These are phyloP conservation scores for Cranoglanis bouderius DNA, from an alignment of 2,113 vertebrate genomes.

Conservation along the genomic window DNA sequence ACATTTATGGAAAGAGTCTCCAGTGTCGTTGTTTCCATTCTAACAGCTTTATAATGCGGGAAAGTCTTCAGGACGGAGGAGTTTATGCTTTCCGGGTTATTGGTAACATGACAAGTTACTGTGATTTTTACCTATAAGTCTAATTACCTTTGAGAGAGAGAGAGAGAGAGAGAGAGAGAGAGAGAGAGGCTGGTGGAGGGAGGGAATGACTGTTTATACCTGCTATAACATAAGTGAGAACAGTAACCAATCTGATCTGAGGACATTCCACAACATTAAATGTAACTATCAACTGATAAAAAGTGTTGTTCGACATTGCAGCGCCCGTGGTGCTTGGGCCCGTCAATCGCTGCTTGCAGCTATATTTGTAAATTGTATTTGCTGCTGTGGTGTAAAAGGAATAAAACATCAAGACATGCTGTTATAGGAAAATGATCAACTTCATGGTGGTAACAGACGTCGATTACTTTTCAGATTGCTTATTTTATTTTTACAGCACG, in stretches of 20 bases:
- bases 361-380: neutral
- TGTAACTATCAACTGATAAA: neutral
- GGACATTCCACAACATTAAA: neutral
- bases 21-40: neutral
- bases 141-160: neutral
- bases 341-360: neutral
- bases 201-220: neutral
- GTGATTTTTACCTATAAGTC: neutral
- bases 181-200: neutral
- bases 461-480: no score
- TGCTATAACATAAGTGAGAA: neutral
- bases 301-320: neutral
- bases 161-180: neutral
- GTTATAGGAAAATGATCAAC: no score
- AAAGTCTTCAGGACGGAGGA: neutral
- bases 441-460: no score
- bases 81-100: neutral
- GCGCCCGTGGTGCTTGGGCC: neutral
- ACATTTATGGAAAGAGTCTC: neutral
- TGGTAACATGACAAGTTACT: neutral
- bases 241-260: neutral
- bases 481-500: no score
- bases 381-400: neutral
- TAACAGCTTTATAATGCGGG: neutral
- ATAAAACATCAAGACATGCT: neutral